A percentile compares a stretch with the other conserved stretches of the same genome.
Evolutionary conservation across 2,888 invertebrate species (phyloP).

Genomic region (Nemurella pictetii): DNA sequence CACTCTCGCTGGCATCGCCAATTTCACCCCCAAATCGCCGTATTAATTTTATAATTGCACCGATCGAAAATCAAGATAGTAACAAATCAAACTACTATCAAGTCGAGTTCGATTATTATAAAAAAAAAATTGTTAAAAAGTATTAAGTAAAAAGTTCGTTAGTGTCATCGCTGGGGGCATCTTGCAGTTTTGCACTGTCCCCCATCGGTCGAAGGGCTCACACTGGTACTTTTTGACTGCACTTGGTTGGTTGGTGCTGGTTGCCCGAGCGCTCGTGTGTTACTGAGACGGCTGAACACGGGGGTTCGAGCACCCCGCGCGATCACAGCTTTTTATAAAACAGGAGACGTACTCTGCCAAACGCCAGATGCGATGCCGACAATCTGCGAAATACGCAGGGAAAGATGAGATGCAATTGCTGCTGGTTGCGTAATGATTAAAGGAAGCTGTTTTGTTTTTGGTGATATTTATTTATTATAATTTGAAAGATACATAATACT

Average conservation of each 20-base stretch:
- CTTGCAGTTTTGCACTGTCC: neutral
- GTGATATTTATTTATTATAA: too few relatives aligned
- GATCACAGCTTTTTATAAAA: slow-evolving; percentile 13
- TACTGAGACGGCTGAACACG: neutral
- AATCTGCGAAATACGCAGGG: neutral
- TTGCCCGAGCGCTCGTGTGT: slow-evolving; percentile 7
- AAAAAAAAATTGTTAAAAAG: neutral
- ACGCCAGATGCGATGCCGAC: neutral
- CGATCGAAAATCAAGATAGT: slow-evolving; percentile 14
- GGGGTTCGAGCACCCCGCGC: neutral
- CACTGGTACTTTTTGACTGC: neutral
- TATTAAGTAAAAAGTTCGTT: neutral
- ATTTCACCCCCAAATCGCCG: neutral
- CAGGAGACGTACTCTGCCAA: neutral
- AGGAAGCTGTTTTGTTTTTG: too few relatives aligned
- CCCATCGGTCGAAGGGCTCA: slow-evolving; percentile 6
- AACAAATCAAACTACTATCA: neutral
- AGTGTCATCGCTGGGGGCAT: slow-evolving; percentile 1
- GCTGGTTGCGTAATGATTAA: neutral
- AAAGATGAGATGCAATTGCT: neutral
- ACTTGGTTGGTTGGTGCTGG: neutral
- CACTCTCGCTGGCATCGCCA: neutral
- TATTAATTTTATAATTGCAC: slow-evolving; percentile 7
- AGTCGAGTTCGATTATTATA: slow-evolving; percentile 24
- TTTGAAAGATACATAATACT: too few relatives aligned